Percentiles rank a stretch among this genome's conserved stretches.
phyloP scores from a whole-genome alignment of 2,888 invertebrate species.

The Parnassius apollo region DNA sequence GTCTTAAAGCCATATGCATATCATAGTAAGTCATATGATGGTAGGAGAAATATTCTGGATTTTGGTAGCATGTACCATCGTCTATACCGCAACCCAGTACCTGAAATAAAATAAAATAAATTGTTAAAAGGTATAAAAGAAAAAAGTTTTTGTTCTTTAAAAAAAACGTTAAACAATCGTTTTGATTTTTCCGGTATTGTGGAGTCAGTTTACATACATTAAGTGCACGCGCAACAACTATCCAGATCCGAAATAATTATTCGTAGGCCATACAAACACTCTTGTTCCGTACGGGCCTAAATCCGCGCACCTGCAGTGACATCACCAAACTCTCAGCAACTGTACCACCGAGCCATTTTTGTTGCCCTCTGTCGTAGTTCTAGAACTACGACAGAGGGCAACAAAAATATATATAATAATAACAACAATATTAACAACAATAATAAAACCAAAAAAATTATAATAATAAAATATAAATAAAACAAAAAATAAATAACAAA shows the following conservation, averaged over 20 bases:
- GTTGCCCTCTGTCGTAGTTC: background rate
- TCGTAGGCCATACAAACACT: too few relatives aligned
- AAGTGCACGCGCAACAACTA: too few relatives aligned
- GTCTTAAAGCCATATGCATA: slow-evolving; percentile 40
- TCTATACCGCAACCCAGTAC: slow-evolving; percentile 37
- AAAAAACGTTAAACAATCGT: background rate
- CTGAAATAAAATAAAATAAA: background rate
- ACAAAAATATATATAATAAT: too few relatives aligned
- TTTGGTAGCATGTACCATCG: slow-evolving; percentile 43
- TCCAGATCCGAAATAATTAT: too few relatives aligned
- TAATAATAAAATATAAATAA: too few relatives aligned
- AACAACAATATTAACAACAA: too few relatives aligned
- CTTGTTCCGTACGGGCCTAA: background rate
- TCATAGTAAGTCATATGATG: slow-evolving; percentile 67
- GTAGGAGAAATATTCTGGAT: slow-evolving; percentile 65
- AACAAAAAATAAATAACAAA: too few relatives aligned
- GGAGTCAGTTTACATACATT: too few relatives aligned
- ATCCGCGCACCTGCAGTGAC: background rate
- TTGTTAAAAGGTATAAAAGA: background rate
- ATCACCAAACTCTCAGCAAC: background rate
- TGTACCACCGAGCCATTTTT: background rate
- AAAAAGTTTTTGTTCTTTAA: background rate
- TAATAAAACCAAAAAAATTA: too few relatives aligned
- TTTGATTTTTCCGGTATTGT: background rate
- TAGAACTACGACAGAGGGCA: too few relatives aligned